Evolutionary conservation across 2,888 invertebrate species (phyloP), one percentile per base, ranked within the genome.

Genomic region (Xestia rhomboidea): DNA sequence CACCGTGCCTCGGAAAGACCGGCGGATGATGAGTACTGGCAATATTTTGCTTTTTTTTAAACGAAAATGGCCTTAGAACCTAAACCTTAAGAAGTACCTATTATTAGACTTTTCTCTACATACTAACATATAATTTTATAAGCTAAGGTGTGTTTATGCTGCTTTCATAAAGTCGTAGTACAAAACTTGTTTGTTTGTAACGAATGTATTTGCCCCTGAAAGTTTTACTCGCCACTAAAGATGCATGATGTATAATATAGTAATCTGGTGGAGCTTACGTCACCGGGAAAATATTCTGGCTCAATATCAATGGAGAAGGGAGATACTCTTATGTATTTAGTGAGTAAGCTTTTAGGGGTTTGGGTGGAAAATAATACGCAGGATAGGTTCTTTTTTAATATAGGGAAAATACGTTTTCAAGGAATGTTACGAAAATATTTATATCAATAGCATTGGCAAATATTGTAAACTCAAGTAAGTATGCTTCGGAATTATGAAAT

Each of bases 161-260:
- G 46, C 13, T 81, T 79, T 54, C 81, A 30, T 41, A 68, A 54
- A 77, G 34, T 64, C 38, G 38, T 81, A 34, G 49, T 64, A 57
- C 75, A 68, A 68, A 68, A 75, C 18, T 81, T 75, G 49, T 79
- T 72, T 79, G 60, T 73, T 63, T 68, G 67, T 68, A 68, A 81
- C 63, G 54, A 81, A 81, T 75, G 75, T 49, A n/a, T 79, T 68
- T 54, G 75, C 13, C 79, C 75, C 81, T 81, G 81, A 64, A 81
- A 79, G 57, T 75, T 79, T 68, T 41, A 24, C 38, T 34, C n/a
- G 57, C 63, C 41, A 68, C 81, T 64, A 73, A 70, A 82, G 77
- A 76, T 82, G 79, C 75, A 75, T 62, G 79, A 72, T 71, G 57
- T 79, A 66, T 79, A 79, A 51, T 66, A 73, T n/a, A n/a, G n/a